Conservation (phyloP, 53 echinoderm and acorn worm genomes). For the Holothuria scabra region DNA sequence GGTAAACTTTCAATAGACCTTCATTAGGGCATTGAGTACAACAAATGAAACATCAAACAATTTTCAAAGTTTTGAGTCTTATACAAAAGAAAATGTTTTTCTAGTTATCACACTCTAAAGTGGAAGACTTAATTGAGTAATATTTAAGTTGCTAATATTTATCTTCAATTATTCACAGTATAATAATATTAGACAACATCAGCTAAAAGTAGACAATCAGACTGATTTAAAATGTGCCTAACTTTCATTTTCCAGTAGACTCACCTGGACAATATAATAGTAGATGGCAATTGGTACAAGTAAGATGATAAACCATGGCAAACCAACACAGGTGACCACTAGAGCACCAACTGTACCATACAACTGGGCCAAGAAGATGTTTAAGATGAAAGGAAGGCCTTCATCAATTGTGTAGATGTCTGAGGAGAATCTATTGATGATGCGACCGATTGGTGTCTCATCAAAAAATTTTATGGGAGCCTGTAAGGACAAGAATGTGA, state of each 20-base stretch:
- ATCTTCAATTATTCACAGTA: neutral
- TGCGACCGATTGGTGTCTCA: conserved; percentile 89
- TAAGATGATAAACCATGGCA: conserved; percentile 89
- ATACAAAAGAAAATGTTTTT: no score
- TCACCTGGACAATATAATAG: conserved; percentile 89
- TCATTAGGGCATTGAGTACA: no score
- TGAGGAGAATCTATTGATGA: conserved; percentile 96
- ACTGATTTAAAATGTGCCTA: neutral
- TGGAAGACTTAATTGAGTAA: neutral
- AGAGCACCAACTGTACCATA: conserved; percentile 83
- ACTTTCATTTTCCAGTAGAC: neutral
- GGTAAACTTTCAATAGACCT: no score
- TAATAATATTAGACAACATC: neutral
- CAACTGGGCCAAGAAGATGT: conserved; percentile 91
- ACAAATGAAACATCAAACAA: no score
- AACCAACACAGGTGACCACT: conserved; percentile 83
- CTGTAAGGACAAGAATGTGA: conserved; percentile 29
- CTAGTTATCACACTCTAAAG: no score
- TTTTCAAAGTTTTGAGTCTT: no score
- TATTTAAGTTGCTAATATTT: neutral
- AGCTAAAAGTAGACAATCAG: neutral
- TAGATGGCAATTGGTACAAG: conserved; percentile 81
- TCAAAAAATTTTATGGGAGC: conserved; percentile 96
- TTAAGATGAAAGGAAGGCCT: conserved; percentile 87
- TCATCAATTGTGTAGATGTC: conserved; percentile 93